A percentile compares a stretch with the other conserved stretches of the same genome.
Conservation (phyloP, 2,888 invertebrate species). For the Dermolepida albohirtum region DNA sequence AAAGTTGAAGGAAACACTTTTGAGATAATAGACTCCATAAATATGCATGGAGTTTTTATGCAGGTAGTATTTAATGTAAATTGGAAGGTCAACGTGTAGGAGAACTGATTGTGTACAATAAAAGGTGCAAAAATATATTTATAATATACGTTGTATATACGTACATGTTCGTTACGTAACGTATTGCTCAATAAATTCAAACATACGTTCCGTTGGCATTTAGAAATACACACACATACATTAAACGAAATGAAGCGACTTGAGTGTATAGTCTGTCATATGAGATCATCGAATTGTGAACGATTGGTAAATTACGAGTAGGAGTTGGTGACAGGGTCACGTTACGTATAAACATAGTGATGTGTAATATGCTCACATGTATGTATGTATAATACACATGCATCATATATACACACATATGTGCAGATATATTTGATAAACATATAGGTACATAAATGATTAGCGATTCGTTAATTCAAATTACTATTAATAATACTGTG, state of each 20-base stretch:
- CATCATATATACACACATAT: slow-evolving; percentile 17
- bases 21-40: slow-evolving; percentile 21
- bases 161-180: slow-evolving; percentile 30
- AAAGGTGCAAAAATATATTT: slow-evolving; percentile 34
- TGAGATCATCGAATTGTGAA: slow-evolving; percentile 33
- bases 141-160: slow-evolving; percentile 12
- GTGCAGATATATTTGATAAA: background rate
- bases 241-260: slow-evolving; percentile 23
- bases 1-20: slow-evolving; percentile 27
- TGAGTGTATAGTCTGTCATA: slow-evolving; percentile 21
- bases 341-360: slow-evolving; percentile 17
- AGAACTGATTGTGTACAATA: slow-evolving; percentile 37
- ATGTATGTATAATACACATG: background rate
- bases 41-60: slow-evolving; percentile 33
- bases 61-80: slow-evolving; percentile 41
- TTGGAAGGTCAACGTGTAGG: slow-evolving; percentile 41
- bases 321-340: slow-evolving; percentile 37
- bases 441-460: slow-evolving; percentile 5
- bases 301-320: slow-evolving; percentile 37
- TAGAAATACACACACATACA: slow-evolving; percentile 29
- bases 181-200: slow-evolving; percentile 36
- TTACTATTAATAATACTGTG: slow-evolving; percentile 14
- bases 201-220: slow-evolving; percentile 36
- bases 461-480: background rate
- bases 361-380: slow-evolving; percentile 1